phyloP scores from a whole-genome alignment of 2,888 invertebrate genomes.

The Lydus trimaculatus region DNA sequence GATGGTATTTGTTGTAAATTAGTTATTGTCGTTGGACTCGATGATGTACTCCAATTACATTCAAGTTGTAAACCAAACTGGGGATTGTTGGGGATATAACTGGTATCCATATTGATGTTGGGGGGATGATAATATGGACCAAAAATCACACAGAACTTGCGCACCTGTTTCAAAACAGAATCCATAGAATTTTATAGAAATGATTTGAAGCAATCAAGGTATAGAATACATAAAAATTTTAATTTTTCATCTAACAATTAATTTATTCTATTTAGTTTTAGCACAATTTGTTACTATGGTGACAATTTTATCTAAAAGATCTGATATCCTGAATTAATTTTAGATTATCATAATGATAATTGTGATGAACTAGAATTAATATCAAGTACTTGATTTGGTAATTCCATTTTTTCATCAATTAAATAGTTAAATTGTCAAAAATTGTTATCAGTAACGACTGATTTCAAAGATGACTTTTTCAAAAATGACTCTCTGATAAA shows the following conservation, averaged over 20 bases:
- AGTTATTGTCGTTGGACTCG: constrained; percentile 32
- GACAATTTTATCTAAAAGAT: neutral
- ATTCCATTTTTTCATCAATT: no score
- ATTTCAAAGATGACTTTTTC: no score
- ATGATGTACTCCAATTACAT: constrained; percentile 57
- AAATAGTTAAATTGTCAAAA: no score
- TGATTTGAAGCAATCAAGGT: neutral
- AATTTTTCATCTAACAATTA: neutral
- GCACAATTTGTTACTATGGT: neutral
- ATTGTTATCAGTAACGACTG: no score
- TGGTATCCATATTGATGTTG: constrained; percentile 63
- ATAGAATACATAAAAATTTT: neutral
- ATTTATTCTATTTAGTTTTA: no score
- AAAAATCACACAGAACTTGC: constrained; percentile 38
- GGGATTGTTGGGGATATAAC: constrained; percentile 73
- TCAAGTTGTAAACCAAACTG: constrained; percentile 68
- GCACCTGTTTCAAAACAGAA: constrained; percentile 38
- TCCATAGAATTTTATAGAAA: constrained; percentile 11
- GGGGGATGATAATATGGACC: constrained; percentile 30
- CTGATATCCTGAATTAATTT: neutral
- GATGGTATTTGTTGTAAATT: constrained; percentile 51
- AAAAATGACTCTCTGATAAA: no score
- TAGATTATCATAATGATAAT: no score
- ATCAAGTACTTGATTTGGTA: no score
- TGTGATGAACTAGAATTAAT: no score